These are phyloP conservation scores for Cephonodes hylas DNA, from an alignment of 2,888 invertebrate species.

Conservation along the genomic window DNA sequence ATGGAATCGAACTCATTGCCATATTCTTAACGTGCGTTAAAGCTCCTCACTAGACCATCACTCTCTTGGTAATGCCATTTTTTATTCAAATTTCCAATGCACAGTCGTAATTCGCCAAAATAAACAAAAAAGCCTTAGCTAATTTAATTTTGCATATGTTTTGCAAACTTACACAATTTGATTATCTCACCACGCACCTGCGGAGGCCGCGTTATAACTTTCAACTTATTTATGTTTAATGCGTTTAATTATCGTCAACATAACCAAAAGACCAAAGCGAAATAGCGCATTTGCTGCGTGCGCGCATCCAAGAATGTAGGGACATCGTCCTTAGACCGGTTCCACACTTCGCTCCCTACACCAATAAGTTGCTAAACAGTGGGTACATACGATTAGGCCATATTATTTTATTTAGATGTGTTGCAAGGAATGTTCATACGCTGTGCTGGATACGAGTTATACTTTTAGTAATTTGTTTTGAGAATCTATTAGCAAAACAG, in stretches of 20 bases:
- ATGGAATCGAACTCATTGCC: too few relatives aligned
- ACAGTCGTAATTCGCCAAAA: too few relatives aligned
- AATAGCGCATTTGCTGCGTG: constrained; percentile 47
- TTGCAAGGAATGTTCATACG: neutral
- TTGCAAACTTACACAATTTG: too few relatives aligned
- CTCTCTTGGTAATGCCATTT: too few relatives aligned
- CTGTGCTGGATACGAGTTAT: neutral
- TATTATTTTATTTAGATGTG: constrained; percentile 23
- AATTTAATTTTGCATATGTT: too few relatives aligned
- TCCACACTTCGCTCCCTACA: constrained; percentile 45
- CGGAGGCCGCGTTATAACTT: neutral
- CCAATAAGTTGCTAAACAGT: constrained; percentile 33
- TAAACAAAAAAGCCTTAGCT: too few relatives aligned
- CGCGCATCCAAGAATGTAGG: constrained; percentile 69
- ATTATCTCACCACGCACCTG: too few relatives aligned
- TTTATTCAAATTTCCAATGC: too few relatives aligned
- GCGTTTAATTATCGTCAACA: constrained; percentile 22
- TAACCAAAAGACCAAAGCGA: constrained; percentile 41
- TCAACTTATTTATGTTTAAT: neutral
- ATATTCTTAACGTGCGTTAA: too few relatives aligned
- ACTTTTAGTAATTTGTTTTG: neutral
- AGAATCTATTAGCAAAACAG: neutral
- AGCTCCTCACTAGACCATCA: too few relatives aligned
- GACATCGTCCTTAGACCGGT: constrained; percentile 71
- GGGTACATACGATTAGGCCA: constrained; percentile 28